Evolutionary conservation across 2,888 invertebrate species (phyloP).

Genomic region (Oeneis ivallda): DNA sequence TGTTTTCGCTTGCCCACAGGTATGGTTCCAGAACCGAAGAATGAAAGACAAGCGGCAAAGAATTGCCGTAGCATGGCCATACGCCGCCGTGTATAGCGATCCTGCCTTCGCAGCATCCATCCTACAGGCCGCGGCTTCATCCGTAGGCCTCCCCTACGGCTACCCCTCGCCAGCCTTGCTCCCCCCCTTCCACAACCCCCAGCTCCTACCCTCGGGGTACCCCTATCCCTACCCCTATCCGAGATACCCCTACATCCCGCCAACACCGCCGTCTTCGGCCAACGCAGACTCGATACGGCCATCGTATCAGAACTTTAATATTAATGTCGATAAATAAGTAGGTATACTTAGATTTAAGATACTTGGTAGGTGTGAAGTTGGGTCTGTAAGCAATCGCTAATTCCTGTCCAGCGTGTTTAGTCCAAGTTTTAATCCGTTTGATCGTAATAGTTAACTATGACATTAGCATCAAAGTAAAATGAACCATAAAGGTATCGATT

Average conservation of each 20-base stretch:
- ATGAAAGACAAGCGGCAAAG: conserved; percentile 99
- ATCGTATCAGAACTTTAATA: conserved; percentile 73
- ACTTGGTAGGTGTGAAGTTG: too few relatives aligned
- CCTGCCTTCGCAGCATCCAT: conserved; percentile 96
- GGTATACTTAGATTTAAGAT: background rate
- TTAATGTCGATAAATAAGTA: conserved; percentile 72
- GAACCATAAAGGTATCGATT: too few relatives aligned
- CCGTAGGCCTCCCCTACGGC: conserved; percentile 84
- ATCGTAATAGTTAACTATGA: too few relatives aligned
- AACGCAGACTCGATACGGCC: conserved; percentile 73
- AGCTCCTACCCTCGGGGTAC: conserved; percentile 80
- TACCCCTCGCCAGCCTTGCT: conserved; percentile 82
- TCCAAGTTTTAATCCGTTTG: too few relatives aligned
- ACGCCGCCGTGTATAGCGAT: conserved; percentile 96
- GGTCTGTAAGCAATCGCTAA: too few relatives aligned
- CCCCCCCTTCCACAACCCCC: conserved; percentile 81
- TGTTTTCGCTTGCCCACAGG: conserved; percentile 79
- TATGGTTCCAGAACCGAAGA: conserved; percentile 98
- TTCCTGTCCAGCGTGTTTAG: too few relatives aligned
- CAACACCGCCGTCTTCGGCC: conserved; percentile 72
- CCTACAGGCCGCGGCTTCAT: conserved; percentile 92
- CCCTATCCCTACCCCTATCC: conserved; percentile 82
- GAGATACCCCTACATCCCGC: conserved; percentile 80
- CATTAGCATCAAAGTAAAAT: too few relatives aligned
- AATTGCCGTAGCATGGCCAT: conserved; percentile 97